Conservation (phyloP, 2,888 invertebrate genomes). For the Ophioninae sp. region DNA sequence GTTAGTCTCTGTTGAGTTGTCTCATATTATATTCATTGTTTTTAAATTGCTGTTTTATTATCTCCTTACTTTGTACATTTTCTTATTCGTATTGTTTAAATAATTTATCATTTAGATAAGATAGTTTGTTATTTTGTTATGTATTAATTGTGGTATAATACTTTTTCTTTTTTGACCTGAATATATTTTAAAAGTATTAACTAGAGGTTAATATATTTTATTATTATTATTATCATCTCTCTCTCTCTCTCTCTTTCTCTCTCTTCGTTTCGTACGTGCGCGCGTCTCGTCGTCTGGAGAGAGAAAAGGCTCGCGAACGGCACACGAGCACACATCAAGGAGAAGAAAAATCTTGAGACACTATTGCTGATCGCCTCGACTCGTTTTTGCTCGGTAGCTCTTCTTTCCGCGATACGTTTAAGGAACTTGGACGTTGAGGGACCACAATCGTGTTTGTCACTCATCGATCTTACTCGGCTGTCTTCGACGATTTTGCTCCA, state of each 20-base stretch:
- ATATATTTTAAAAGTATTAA: too few relatives aligned
- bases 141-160: too few relatives aligned
- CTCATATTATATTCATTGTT: too few relatives aligned
- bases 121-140: too few relatives aligned
- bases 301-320: conserved; percentile 56
- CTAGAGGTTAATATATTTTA: too few relatives aligned
- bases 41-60: too few relatives aligned
- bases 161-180: too few relatives aligned
- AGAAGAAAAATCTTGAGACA: conserved; percentile 41
- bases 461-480: conserved; percentile 61
- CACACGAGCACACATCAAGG: conserved; percentile 54
- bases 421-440: conserved; percentile 49
- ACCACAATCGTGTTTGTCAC: conserved; percentile 60
- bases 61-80: too few relatives aligned
- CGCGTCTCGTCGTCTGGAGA: conserved; percentile 38
- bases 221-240: background rate
- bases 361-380: conserved; percentile 35
- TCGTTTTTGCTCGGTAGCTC: conserved; percentile 10
- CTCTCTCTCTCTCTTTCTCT: background rate
- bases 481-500: conserved; percentile 48
- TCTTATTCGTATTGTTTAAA: too few relatives aligned
- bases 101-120: too few relatives aligned
- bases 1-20: too few relatives aligned
- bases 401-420: conserved; percentile 24
- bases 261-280: conserved; percentile 19